phyloP scores from a whole-genome alignment of 1,140 invertebrate species.

The Maconellicoccus hirsutus region DNA sequence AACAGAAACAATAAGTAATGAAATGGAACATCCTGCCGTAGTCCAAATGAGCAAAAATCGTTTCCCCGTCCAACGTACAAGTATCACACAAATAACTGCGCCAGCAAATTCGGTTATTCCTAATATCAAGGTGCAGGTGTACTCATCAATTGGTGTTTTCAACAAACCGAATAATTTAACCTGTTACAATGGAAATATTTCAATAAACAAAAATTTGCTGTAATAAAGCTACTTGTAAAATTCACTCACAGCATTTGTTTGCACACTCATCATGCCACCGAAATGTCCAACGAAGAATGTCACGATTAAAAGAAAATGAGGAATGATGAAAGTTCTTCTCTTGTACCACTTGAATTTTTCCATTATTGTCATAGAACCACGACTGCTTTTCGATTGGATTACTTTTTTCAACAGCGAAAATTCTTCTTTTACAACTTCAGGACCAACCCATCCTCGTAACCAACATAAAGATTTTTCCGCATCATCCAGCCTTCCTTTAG shows the following conservation, averaged over 20 bases:
- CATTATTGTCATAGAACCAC: constrained; percentile 29
- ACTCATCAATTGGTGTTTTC: constrained; percentile 56
- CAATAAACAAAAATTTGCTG: neutral
- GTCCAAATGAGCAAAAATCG: constrained; percentile 52
- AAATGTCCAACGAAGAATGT: constrained; percentile 58
- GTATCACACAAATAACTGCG: constrained; percentile 45
- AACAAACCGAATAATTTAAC: constrained; percentile 50
- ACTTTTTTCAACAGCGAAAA: constrained; percentile 39
- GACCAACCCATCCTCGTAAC: constrained; percentile 51
- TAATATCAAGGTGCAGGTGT: constrained; percentile 54
- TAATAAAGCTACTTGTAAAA: neutral
- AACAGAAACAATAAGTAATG: constrained; percentile 44
- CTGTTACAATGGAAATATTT: constrained; percentile 25
- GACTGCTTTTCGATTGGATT: constrained; percentile 23
- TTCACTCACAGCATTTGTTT: constrained; percentile 54
- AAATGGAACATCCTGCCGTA: constrained; percentile 45
- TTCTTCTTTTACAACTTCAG: constrained; percentile 42
- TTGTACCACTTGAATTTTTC: constrained; percentile 33
- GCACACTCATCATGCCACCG: constrained; percentile 53
- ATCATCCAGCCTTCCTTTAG: constrained; percentile 35
- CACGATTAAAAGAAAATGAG: constrained; percentile 48
- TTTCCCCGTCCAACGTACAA: constrained; percentile 58
- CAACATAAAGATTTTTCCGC: constrained; percentile 45
- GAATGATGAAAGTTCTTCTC: constrained; percentile 45
- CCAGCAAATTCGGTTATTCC: constrained; percentile 54